Conservation (phyloP, 2,113 vertebrate genomes). For the Malurus alboscapulatus region DNA sequence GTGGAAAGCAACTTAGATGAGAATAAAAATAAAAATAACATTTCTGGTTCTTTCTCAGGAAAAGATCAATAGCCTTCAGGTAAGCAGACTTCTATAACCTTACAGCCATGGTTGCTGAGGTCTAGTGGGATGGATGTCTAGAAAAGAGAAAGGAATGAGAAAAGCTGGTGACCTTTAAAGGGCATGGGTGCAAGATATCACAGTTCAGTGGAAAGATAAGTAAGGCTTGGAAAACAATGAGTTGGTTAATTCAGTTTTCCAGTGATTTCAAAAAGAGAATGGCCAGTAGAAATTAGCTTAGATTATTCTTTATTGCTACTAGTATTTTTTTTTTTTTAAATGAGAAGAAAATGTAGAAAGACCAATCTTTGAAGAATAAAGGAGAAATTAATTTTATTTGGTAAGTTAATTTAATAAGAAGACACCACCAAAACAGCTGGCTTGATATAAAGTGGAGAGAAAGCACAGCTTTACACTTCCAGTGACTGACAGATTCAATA, state of each 20-base stretch:
- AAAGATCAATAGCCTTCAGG: background rate
- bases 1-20: background rate
- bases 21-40: background rate
- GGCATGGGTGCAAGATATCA: background rate
- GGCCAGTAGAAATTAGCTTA: background rate
- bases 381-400: background rate
- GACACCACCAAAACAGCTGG: background rate
- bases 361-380: background rate
- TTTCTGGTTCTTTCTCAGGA: background rate
- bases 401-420: background rate
- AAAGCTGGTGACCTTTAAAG: background rate
- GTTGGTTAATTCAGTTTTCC: background rate
- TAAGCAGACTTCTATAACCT: background rate
- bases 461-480: background rate
- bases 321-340: background rate
- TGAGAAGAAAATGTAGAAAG: background rate
- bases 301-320: background rate
- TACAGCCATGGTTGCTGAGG: background rate
- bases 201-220: background rate
- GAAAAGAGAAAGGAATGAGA: background rate
- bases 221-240: background rate
- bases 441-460: background rate
- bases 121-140: background rate
- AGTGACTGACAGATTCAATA: background rate
- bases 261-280: background rate